phyloP scores from a whole-genome alignment of 1,140 invertebrate genomes.

The Mactra quadrangularis region DNA sequence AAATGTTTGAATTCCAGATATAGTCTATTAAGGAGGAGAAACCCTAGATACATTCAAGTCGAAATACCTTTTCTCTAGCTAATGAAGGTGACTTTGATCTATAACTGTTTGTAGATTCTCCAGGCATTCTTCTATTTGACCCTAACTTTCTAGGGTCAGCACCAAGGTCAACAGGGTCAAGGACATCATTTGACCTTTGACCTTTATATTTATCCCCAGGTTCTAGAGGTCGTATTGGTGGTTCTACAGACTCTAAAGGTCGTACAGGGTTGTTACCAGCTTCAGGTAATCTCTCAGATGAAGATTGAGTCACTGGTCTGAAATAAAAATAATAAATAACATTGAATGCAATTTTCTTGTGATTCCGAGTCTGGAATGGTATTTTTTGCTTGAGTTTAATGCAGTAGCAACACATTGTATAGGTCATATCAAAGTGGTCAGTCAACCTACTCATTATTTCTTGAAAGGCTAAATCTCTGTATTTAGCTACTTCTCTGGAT shows the following conservation, averaged over 20 bases:
- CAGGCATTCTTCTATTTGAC: background rate
- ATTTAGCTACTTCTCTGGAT: no score
- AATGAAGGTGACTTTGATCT: slow-evolving; percentile 39
- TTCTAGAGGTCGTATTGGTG: slow-evolving; percentile 43
- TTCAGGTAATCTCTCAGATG: background rate
- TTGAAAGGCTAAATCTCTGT: no score
- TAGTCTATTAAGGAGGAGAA: no score
- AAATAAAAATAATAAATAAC: background rate
- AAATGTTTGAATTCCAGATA: no score
- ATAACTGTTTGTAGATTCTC: background rate
- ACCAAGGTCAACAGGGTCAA: slow-evolving; percentile 49
- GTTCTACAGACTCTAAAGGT: slow-evolving; percentile 18
- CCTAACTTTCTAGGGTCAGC: slow-evolving; percentile 48
- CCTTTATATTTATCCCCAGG: slow-evolving; percentile 19
- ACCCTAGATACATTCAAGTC: no score
- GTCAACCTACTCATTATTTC: no score
- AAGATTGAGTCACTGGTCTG: slow-evolving; percentile 8
- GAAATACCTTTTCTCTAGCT: slow-evolving; percentile 50
- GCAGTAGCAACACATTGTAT: no score
- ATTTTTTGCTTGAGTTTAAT: no score
- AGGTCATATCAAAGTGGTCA: no score
- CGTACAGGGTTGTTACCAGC: background rate
- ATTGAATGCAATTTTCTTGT: background rate
- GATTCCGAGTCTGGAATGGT: no score
- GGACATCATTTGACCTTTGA: slow-evolving; percentile 17